Evolutionary conservation across 2,797 vertebrate genomes (phyloP).

Genomic region (Gambusia yucatana): DNA sequence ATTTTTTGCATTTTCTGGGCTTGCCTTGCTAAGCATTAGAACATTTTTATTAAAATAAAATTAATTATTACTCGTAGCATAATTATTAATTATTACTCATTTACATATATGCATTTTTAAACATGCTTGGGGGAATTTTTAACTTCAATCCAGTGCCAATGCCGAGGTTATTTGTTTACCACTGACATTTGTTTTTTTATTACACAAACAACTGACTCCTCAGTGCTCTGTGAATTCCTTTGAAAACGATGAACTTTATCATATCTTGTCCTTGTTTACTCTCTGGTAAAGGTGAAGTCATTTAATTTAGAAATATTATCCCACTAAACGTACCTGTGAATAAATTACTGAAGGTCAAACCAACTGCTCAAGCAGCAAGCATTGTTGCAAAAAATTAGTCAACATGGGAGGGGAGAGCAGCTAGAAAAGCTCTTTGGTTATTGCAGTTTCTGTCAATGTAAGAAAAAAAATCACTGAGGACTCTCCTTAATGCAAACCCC

Average conservation of each 20-base stretch:
- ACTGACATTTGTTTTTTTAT: neutral
- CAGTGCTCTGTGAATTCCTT: neutral
- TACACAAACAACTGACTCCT: neutral
- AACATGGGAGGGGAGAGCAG: conserved; percentile 73
- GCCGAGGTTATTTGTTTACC: neutral
- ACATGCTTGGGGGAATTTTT: neutral
- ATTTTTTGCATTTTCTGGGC: neutral
- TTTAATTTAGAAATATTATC: conserved; percentile 63
- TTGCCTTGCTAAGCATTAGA: neutral
- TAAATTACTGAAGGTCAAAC: conserved; percentile 66
- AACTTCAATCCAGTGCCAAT: conserved; percentile 10
- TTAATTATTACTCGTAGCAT: neutral
- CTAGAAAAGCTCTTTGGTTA: conserved; percentile 83
- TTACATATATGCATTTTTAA: conserved; percentile 3
- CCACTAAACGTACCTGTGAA: conserved; percentile 55
- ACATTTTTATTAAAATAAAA: neutral
- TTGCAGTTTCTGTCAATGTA: conserved; percentile 74
- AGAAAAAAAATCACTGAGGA: conserved; percentile 75
- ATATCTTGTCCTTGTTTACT: conserved; percentile 16
- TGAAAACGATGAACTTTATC: conserved; percentile 24
- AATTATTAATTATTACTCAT: neutral
- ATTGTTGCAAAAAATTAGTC: conserved; percentile 56
- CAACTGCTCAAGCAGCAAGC: conserved; percentile 56
- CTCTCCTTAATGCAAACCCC: conserved; percentile 29
- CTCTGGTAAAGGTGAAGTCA: conserved; percentile 46